These are phyloP conservation scores for Heterodera carotae DNA, from an alignment of 1,140 invertebrate species.

Conservation along the genomic window DNA sequence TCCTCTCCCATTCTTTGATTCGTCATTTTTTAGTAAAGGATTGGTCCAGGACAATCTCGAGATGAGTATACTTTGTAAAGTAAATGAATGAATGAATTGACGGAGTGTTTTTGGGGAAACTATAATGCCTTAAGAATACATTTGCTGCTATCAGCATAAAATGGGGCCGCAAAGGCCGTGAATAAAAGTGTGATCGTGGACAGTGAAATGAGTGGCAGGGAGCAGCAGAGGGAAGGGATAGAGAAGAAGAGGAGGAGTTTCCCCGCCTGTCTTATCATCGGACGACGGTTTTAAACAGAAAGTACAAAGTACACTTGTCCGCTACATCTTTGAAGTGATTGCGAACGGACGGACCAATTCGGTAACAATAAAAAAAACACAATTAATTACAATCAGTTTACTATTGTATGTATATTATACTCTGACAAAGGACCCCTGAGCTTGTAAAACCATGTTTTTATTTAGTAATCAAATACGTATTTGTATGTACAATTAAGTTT, in stretches of 20 bases:
- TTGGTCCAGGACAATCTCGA: neutral
- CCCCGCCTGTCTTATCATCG: neutral
- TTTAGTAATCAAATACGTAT: too few relatives aligned
- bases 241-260: neutral
- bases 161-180: neutral
- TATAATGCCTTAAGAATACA: neutral
- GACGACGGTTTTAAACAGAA: neutral
- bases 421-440: too few relatives aligned
- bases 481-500: too few relatives aligned
- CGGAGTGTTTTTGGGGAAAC: neutral
- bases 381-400: too few relatives aligned
- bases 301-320: neutral
- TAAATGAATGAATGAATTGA: neutral
- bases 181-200: neutral
- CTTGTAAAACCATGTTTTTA: too few relatives aligned
- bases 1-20: neutral
- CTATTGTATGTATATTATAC: too few relatives aligned
- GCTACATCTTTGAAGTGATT: too few relatives aligned
- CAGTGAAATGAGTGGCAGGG: neutral
- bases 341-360: neutral
- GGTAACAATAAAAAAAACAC: neutral
- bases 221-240: too few relatives aligned
- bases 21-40: neutral
- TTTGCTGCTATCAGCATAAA: neutral
- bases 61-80: neutral